Base-by-base conservation (phyloP, 2,888 invertebrate genomes). In the Leptothorax acervorum region DNA sequence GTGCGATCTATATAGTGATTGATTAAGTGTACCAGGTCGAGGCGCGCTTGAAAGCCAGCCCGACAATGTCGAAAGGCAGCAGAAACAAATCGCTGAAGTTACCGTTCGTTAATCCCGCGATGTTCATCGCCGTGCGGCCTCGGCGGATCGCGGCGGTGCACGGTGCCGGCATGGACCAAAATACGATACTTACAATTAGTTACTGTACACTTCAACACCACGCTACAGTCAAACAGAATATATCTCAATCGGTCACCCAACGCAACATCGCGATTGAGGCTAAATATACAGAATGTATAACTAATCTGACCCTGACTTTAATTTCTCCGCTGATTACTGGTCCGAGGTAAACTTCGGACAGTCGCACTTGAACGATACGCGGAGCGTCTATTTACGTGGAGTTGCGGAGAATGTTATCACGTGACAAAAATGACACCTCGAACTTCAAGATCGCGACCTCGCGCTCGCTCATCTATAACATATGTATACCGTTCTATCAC, bases 41-140 rank as follows among this genome's bases (percentile, higher is more conserved):
- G 57, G 15, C 12, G 45, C 70, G n/a, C 23, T n/a, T n/a, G n/a
- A 60, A 51, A 60, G 51, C 28, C 73, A 35, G 23, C 23, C 12
- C 73, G 39, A 68, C 45, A 62, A 12, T 65, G 18, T 76, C 65
- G 53, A 73, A 73, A 71, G 73, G 73, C 28, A 73, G 12, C 35
- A 68, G 31, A 68, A 78, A 78, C 57, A 81, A 81, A 81, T 51
- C 73, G 73, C 8, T 39, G n/a, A 28, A 73, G 39, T 71, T 81
- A 73, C 79, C 73, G 79, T 79, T 79, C 57, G 79, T 60, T 71
- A 76, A 60, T 70, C 57, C 12, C 35, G 18, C 28, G n/a, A 57
- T 48, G 35, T 18, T 79, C 71, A 73, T 70, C 31, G 42, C 28
- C n/a, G 66, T 1, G 48, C 28, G 42, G 39, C 51, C 39, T 68